These are phyloP conservation scores for Microctenopoma lineatum DNA, from an alignment of 2,797 vertebrate genomes.

Conservation along the genomic window DNA sequence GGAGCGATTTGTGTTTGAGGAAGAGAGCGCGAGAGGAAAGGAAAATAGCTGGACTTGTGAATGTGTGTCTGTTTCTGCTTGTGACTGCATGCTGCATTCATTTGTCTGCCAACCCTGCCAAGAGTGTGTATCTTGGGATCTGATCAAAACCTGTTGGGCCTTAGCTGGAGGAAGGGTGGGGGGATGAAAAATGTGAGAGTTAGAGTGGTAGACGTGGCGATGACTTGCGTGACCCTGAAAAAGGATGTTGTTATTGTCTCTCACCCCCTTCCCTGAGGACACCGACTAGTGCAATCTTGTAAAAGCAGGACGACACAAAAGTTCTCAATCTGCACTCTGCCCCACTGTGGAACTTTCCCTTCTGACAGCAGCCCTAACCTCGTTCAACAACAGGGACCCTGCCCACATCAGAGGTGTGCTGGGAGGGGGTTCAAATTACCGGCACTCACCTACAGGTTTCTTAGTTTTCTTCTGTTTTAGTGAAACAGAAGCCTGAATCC, in stretches of 20 bases:
- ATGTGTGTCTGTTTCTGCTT: conserved; percentile 50
- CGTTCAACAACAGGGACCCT: conserved; percentile 49
- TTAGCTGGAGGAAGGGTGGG: not conserved
- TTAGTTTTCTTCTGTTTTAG: not conserved
- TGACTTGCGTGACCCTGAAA: conserved; percentile 64
- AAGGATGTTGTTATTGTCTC: conserved; percentile 67
- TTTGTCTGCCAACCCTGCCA: conserved; percentile 47
- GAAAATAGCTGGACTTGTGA: conserved; percentile 32
- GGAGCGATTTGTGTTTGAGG: conserved; percentile 1
- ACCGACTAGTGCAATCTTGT: conserved; percentile 63
- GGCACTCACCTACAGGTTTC: conserved; percentile 9
- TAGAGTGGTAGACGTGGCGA: conserved; percentile 39
- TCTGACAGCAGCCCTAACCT: conserved; percentile 59
- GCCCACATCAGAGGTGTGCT: conserved; percentile 29
- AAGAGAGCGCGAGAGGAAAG: conserved; percentile 3
- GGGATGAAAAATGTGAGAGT: conserved; percentile 32
- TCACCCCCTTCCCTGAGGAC: conserved; percentile 41
- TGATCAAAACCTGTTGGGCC: conserved; percentile 59
- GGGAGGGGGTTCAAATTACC: conserved; percentile 30
- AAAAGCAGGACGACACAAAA: conserved; percentile 39
- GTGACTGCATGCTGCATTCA: conserved; percentile 59
- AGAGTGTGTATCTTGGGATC: conserved; percentile 59
- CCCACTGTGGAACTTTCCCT: conserved; percentile 59
- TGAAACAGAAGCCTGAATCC: conserved; percentile 1
- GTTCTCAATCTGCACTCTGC: conserved; percentile 63